Evolutionary conservation across 1,140 invertebrate species (phyloP).

Genomic region (Micrasema longulum): DNA sequence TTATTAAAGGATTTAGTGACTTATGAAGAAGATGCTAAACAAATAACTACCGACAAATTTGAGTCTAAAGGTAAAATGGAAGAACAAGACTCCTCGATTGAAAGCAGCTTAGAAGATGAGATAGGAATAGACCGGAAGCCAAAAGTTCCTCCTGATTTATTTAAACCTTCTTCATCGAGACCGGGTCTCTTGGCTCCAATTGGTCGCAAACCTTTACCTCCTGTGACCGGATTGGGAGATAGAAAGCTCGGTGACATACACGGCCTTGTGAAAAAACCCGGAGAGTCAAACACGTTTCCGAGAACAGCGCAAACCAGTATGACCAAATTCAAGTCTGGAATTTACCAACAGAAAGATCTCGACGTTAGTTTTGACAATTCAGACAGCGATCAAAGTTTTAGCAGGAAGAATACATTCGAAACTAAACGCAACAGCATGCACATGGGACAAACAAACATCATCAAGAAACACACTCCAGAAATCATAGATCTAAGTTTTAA

Average conservation of each 20-base stretch:
- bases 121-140: constrained; percentile 57
- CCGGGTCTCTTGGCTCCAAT: constrained; percentile 57
- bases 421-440: constrained; percentile 51
- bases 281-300: constrained; percentile 50
- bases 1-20: constrained; percentile 62
- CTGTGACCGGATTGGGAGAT: constrained; percentile 58
- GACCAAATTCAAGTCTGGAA: constrained; percentile 40
- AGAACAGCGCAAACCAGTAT: constrained; percentile 42
- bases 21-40: constrained; percentile 65
- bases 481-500: constrained; percentile 70
- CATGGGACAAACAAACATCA: constrained; percentile 58
- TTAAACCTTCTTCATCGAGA: constrained; percentile 57
- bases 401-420: constrained; percentile 22
- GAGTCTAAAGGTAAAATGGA: constrained; percentile 63
- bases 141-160: constrained; percentile 51
- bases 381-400: constrained; percentile 48
- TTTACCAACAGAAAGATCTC: constrained; percentile 33
- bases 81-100: constrained; percentile 63
- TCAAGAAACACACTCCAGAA: constrained; percentile 64
- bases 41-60: constrained; percentile 58
- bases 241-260: constrained; percentile 59
- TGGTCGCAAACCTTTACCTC: constrained; percentile 42
- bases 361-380: constrained; percentile 53
- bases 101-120: constrained; percentile 61
- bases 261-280: constrained; percentile 50